phyloP scores from a whole-genome alignment of 2,888 invertebrate genomes.

The Bombylius major region DNA sequence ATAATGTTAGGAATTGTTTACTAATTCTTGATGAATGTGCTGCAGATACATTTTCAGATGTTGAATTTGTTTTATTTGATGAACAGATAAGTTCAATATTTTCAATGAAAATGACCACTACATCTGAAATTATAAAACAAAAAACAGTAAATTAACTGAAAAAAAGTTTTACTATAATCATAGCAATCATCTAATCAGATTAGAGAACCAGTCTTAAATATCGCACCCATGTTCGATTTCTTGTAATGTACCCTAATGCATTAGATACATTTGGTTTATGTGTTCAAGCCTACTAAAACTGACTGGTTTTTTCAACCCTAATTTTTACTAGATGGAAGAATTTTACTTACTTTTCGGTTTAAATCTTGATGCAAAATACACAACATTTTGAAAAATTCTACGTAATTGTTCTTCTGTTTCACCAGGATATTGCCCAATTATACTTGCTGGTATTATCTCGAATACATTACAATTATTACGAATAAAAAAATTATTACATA shows the following conservation, averaged over 20 bases:
- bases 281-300: too few relatives aligned
- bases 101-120: constrained; percentile 35
- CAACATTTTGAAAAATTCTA: constrained; percentile 37
- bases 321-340: too few relatives aligned
- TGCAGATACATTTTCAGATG: constrained; percentile 22
- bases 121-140: constrained; percentile 18
- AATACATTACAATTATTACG: constrained; percentile 38
- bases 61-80: constrained; percentile 19
- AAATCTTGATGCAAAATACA: constrained; percentile 24
- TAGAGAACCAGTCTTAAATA: too few relatives aligned
- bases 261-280: too few relatives aligned
- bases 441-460: constrained; percentile 34
- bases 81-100: constrained; percentile 38
- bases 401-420: constrained; percentile 40
- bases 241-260: too few relatives aligned
- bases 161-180: too few relatives aligned
- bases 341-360: constrained; percentile 22
- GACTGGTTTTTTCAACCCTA: too few relatives aligned
- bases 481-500: constrained; percentile 39
- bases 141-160: too few relatives aligned
- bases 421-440: constrained; percentile 40
- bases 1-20: constrained; percentile 36
- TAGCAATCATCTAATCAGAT: too few relatives aligned
- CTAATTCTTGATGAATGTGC: constrained; percentile 33
- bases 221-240: too few relatives aligned